phyloP scores from a whole-genome alignment of 2,113 vertebrate species.

The Paramisgurnus dabryanus region DNA sequence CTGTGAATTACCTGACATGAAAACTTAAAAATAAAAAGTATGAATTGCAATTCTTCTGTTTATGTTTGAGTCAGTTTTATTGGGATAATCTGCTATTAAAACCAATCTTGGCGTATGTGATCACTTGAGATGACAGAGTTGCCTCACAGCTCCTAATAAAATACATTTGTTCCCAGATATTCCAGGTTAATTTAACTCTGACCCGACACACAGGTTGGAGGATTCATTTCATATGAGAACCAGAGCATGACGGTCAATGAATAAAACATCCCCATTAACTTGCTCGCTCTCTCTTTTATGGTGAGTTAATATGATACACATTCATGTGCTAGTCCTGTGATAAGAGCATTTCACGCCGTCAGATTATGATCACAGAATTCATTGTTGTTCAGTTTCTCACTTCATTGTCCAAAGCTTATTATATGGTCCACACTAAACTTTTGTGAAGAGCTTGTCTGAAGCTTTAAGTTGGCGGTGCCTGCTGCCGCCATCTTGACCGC shows the following conservation, averaged over 20 bases:
- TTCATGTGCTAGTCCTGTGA: neutral
- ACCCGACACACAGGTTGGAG: conserved; percentile 6
- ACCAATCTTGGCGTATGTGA: neutral
- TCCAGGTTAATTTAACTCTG: conserved; percentile 18
- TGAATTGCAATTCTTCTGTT: too few species aligned
- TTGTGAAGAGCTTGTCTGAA: too few species aligned
- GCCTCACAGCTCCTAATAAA: conserved; percentile 6
- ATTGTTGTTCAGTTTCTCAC: neutral
- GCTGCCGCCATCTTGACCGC: too few species aligned
- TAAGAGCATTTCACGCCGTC: neutral
- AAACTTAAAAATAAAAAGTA: too few species aligned
- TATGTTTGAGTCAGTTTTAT: neutral
- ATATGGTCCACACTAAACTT: too few species aligned
- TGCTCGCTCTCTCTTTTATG: neutral
- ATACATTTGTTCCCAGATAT: conserved; percentile 5
- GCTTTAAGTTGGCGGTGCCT: too few species aligned
- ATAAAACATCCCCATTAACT: neutral
- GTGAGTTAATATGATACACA: conserved; percentile 16
- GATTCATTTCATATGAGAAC: conserved; percentile 16
- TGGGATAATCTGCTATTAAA: neutral
- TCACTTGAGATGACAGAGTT: too few species aligned
- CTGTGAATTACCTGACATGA: too few species aligned
- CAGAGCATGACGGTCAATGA: conserved; percentile 27
- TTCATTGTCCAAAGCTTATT: too few species aligned
- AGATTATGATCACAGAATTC: neutral